Evolutionary conservation across 2,888 invertebrate genomes (phyloP), one percentile per base, ranked within the genome.

Genomic region (Drosophila fulvimacula): DNA sequence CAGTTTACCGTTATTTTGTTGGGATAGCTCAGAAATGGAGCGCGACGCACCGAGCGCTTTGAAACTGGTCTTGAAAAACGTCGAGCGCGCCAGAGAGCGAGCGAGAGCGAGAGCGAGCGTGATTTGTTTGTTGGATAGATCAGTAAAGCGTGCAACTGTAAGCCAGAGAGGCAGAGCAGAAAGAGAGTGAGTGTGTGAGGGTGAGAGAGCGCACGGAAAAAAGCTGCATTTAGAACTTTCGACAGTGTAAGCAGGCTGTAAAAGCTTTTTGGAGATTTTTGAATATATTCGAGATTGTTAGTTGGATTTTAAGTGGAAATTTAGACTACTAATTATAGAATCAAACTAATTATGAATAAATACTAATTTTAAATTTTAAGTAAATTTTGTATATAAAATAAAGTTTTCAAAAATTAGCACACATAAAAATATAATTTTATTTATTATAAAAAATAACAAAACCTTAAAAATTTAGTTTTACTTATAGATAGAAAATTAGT

Each of bases 21-120:
- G 88, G 90, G 90, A 88, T 89, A 88, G 87, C 82, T 86, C 87
- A 63, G 80, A 80, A 89, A 81, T 69, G 64, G 71, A 79, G 76
- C 76, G 67, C 67, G 65, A 60, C 76, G 27, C 27, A 30, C 6
- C 27, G 27, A 30, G 27, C 27, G 24, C n/a, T 52, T 70, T 52
- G 6, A 85, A 85, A 77, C 88, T 63, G 59, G 77, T 85, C 62
- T 76, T 51, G 46, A 36, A 44, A 44, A 42, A 13, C n/a, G 13
- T 7, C 7, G 21, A 19, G 19, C 4, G 15, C 6, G 49, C 4
- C n/a, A n/a, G n/a, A n/a, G 49, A 15, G 32, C 3, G 30, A 13
- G 32, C 7, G 48, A 30, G 32, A 21, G 32, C 2, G 17, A 13
- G 48, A 19, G 2, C 19, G 30, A 19, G 32, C 34, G 24, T 1